Percentiles rank a stretch among this genome's conserved stretches.
Evolutionary conservation across 2,113 vertebrate species (phyloP).

Genomic region (Cheilinus undulatus): DNA sequence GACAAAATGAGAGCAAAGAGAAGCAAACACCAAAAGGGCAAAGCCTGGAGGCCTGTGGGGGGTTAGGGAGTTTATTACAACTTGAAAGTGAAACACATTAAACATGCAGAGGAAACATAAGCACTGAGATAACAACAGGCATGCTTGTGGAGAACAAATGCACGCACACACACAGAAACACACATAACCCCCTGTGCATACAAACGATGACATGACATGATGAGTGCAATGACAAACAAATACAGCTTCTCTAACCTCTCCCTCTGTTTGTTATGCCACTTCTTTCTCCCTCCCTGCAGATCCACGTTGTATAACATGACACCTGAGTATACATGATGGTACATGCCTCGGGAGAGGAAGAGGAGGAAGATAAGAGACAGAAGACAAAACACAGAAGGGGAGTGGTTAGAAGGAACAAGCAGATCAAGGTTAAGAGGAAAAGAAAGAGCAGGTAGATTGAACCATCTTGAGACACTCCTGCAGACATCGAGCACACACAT

Average conservation of each 20-base stretch:
- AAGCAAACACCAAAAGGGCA: conserved; percentile 63
- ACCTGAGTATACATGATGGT: conserved; percentile 51
- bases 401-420: conserved; percentile 33
- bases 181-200: conserved; percentile 25
- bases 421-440: conserved; percentile 34
- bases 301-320: conserved; percentile 48
- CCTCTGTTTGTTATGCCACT: conserved; percentile 25
- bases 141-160: conserved; percentile 43
- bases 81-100: conserved; percentile 63
- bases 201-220: conserved; percentile 48
- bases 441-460: conserved; percentile 31
- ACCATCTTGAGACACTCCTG: conserved; percentile 32
- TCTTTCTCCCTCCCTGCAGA: conserved; percentile 6
- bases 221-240: conserved; percentile 52
- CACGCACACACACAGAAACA: conserved; percentile 11
- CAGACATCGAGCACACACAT: conserved; percentile 1
- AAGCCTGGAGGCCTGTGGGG: conserved; percentile 44
- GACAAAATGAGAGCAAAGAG: conserved; percentile 58
- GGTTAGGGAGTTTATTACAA: conserved; percentile 60
- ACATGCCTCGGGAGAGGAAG: conserved; percentile 41
- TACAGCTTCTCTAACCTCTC: conserved; percentile 21
- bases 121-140: conserved; percentile 45
- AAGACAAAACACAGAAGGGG: conserved; percentile 46
- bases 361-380: conserved; percentile 36
- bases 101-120: conserved; percentile 62